These are phyloP conservation scores for Phoebastria nigripes DNA, from an alignment of 2,797 vertebrate species.

Conservation along the genomic window DNA sequence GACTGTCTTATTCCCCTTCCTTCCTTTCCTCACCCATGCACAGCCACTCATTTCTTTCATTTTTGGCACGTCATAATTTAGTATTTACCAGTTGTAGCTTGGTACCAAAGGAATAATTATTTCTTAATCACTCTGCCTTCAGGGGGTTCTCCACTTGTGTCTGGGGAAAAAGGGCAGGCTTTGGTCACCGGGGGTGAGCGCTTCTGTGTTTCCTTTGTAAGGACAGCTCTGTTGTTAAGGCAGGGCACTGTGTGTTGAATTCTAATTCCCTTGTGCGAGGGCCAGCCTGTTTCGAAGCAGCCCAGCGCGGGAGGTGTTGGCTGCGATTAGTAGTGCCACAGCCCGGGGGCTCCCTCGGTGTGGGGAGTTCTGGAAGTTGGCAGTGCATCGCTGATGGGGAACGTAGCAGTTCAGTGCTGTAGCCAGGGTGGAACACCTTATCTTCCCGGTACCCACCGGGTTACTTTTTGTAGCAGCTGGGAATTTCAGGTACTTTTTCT, in stretches of 20 bases:
- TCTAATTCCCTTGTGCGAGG: conserved; percentile 7
- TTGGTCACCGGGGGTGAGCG: background rate
- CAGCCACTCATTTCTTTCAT: background rate
- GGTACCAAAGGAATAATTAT: conserved; percentile 36
- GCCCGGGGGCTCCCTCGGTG: accelerated
- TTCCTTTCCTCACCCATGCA: background rate
- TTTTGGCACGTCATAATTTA: conserved; percentile 7
- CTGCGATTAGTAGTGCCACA: background rate
- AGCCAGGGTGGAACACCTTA: background rate
- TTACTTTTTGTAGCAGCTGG: background rate
- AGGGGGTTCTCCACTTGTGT: background rate
- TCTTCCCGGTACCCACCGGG: background rate
- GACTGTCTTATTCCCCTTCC: background rate
- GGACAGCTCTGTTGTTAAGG: conserved; percentile 11
- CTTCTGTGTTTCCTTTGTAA: conserved; percentile 5
- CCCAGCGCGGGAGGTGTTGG: background rate
- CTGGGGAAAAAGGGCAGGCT: conserved; percentile 16
- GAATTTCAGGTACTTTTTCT: background rate
- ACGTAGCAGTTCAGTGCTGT: accelerated
- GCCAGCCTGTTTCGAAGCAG: background rate
- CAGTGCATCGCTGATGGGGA: background rate
- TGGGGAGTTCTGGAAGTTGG: background rate
- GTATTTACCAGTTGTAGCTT: background rate
- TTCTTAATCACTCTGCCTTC: conserved; percentile 8
- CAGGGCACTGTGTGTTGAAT: conserved; percentile 26